These are phyloP conservation scores for Eupithecia subfuscata DNA, from an alignment of 2,888 invertebrate genomes.

Conservation along the genomic window DNA sequence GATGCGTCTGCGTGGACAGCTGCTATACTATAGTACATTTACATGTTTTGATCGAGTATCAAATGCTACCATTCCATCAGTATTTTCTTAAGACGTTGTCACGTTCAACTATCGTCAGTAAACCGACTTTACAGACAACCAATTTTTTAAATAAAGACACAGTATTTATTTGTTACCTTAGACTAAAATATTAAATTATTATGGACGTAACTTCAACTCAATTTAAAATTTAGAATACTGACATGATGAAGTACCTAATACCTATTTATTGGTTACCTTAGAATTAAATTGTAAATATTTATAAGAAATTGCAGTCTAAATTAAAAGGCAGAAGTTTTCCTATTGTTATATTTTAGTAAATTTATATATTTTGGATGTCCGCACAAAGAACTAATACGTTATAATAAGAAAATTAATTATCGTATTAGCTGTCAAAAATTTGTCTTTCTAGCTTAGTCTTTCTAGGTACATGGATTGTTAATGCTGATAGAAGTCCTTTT, in stretches of 20 bases:
- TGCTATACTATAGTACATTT: too few relatives aligned
- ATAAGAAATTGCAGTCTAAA: background rate
- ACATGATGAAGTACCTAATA: background rate
- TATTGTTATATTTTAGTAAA: background rate
- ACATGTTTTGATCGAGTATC: too few relatives aligned
- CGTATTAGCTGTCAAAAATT: background rate
- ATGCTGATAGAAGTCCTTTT: background rate
- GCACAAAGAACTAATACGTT: background rate
- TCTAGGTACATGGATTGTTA: background rate
- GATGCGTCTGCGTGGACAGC: too few relatives aligned
- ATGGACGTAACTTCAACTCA: background rate
- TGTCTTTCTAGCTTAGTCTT: background rate
- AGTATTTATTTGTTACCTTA: constrained; percentile 22
- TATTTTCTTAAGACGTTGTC: too few relatives aligned
- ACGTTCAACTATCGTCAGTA: too few relatives aligned
- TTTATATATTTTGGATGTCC: background rate
- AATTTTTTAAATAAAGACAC: too few relatives aligned
- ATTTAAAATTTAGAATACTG: background rate
- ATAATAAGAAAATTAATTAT: background rate
- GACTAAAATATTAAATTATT: background rate
- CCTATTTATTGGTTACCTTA: constrained; percentile 20
- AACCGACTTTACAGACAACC: too few relatives aligned
- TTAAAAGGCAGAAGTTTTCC: background rate
- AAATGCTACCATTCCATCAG: too few relatives aligned
- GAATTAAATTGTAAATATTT: constrained; percentile 9